Evolutionary conservation across 2,797 vertebrate genomes (phyloP).

Genomic region (Sphaeramia orbicularis): DNA sequence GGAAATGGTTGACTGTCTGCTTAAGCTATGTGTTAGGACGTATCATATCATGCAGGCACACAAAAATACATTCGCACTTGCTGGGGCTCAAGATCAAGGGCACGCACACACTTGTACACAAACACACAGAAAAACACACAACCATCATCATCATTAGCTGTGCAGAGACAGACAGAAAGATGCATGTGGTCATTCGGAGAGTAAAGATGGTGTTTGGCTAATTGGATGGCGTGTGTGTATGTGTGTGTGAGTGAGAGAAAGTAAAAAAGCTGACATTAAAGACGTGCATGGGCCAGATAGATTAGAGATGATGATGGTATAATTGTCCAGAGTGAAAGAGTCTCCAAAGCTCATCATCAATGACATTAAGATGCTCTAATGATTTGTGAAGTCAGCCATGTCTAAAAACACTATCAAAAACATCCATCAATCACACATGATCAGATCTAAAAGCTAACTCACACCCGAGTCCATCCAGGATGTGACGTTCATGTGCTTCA

Average conservation of each 20-base stretch:
- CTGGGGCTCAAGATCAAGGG: conserved; percentile 20
- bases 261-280: conserved; percentile 32
- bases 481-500: conserved; percentile 20
- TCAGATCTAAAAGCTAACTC: conserved; percentile 39
- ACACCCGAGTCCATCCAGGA: conserved; percentile 12
- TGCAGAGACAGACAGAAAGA: conserved; percentile 72
- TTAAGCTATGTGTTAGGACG: conserved; percentile 67
- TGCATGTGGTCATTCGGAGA: conserved; percentile 72
- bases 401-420: conserved; percentile 57
- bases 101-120: conserved; percentile 17
- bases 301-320: conserved; percentile 72
- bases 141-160: conserved; percentile 76
- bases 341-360: conserved; percentile 71
- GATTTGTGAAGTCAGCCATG: conserved; percentile 51
- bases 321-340: conserved; percentile 67
- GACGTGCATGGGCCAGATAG: conserved; percentile 49
- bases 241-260: conserved; percentile 1
- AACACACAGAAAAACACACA: conserved; percentile 27
- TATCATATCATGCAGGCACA: conserved; percentile 56
- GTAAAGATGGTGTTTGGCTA: conserved; percentile 65
- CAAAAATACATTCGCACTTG: conserved; percentile 54
- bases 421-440: conserved; percentile 57
- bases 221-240: conserved; percentile 63
- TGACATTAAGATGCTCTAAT: conserved; percentile 70
- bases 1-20: conserved; percentile 73